Base-by-base conservation (phyloP, 2,797 vertebrate species). In the Schizopygopsis pylzovi region DNA sequence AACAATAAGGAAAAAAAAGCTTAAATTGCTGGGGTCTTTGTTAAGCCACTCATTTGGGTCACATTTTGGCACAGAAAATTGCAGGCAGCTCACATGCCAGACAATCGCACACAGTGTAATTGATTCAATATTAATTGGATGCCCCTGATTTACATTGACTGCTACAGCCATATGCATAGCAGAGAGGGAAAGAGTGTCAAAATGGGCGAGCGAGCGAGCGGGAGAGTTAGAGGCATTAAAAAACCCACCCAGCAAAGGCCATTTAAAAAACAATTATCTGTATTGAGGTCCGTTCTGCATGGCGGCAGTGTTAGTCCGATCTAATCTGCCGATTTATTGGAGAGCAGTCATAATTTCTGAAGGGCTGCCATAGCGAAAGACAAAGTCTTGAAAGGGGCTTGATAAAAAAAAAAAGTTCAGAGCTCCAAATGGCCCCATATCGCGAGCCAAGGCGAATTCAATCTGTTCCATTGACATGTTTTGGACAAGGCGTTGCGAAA, bases 241-340 rank as follows among this genome's bases (percentile, higher is more conserved):
- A 83, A 91, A 91, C 91, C 93, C 93, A 90, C 84, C 90, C 89
- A 90, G 91, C 91, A 94, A 92, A 90, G 91, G 91, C 87, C 92
- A 91, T 93, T 94, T 92, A 93, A 92, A 93, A 92, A 86, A 90
- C 90, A 91, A 92, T 94, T 92, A 93, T 94, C 92, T 92, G 92
- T 92, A 91, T 91, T 90, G 92, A 94, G 93, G 92, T 91, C 92
- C 88, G 85, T 81, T 91, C 91, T 91, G 89, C 93, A 92, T 92
- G 91, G 90, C 85, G 54, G 89, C 85, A 81, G 92, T 91, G 90
- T 93, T 91, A 89, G 91, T 91, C 92, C 93, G 91, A 93, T 92
- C 91, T 92, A 93, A 94, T 94, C 93, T 91, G 88, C 90, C 86
- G 89, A 92, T 92, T 92, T 90, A 88, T 87, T 91, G 88, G 88